Percentiles rank a stretch among this genome's conserved stretches.
Conservation (phyloP, 2,797 vertebrate genomes). For the Coregonus ussuriensis region DNA sequence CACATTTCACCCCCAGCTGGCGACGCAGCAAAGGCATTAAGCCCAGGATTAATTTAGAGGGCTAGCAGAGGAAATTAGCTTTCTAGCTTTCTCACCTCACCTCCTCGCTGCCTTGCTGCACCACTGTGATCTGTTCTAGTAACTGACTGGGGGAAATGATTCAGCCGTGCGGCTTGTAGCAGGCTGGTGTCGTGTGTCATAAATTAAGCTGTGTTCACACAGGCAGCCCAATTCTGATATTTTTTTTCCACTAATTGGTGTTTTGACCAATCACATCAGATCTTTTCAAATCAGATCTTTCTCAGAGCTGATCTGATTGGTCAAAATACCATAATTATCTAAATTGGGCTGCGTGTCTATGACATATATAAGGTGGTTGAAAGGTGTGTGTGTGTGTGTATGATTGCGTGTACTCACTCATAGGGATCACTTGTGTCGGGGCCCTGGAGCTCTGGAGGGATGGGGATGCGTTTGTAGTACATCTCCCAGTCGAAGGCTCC, state of each 20-base stretch:
- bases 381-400: neutral
- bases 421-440: constrained; percentile 87
- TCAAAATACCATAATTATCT: too few species aligned
- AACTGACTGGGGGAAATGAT: neutral
- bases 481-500: constrained; percentile 94
- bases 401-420: constrained; percentile 77
- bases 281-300: too few species aligned
- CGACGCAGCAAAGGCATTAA: neutral
- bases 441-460: constrained; percentile 85
- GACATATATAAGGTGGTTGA: neutral
- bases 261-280: too few species aligned
- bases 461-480: constrained; percentile 92
- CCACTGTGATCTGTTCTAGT: neutral
- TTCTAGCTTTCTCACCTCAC: neutral
- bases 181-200: neutral
- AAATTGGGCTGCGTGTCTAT: too few species aligned
- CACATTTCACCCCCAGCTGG: constrained; percentile 2
- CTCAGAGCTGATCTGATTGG: too few species aligned
- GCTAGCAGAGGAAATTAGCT: neutral
- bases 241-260: too few species aligned
- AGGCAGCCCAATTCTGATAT: too few species aligned
- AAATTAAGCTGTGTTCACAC: neutral
- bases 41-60: constrained; percentile 4
- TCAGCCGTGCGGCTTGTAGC: neutral
- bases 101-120: neutral